Conservation (phyloP, 1,140 invertebrate species). For the Campoletis sonorensis region DNA sequence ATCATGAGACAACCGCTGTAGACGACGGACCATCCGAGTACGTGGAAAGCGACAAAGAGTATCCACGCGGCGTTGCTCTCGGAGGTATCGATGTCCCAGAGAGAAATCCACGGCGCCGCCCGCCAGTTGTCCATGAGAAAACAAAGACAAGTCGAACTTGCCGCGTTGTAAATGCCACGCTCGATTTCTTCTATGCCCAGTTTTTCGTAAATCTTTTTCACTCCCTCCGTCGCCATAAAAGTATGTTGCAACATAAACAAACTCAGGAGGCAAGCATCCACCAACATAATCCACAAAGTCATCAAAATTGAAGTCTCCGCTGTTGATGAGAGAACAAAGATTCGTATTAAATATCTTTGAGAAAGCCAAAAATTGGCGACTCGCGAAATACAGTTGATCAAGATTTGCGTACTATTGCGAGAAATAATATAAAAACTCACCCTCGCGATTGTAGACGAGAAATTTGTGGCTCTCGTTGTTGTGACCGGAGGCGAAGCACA, state of each 20-base stretch:
- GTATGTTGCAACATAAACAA: conserved; percentile 78
- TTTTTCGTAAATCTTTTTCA: conserved; percentile 71
- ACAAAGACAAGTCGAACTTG: conserved; percentile 63
- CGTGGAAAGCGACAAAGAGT: conserved; percentile 75
- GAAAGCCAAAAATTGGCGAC: no score
- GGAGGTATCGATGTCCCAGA: conserved; percentile 76
- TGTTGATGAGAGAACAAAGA: neutral
- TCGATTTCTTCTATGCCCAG: conserved; percentile 72
- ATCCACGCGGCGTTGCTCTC: conserved; percentile 71
- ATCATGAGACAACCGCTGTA: conserved; percentile 80
- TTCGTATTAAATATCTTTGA: no score
- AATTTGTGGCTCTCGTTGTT: conserved; percentile 55
- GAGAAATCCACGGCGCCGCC: conserved; percentile 66
- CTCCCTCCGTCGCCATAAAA: conserved; percentile 71
- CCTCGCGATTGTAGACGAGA: conserved; percentile 36
- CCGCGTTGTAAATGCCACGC: conserved; percentile 76
- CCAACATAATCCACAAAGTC: conserved; percentile 65
- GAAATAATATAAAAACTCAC: conserved; percentile 50
- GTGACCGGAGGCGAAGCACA: conserved; percentile 69
- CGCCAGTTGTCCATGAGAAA: conserved; percentile 74
- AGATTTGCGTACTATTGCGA: no score
- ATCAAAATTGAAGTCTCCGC: conserved; percentile 25
- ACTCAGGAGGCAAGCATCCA: conserved; percentile 73
- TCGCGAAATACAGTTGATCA: no score
- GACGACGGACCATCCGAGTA: conserved; percentile 79